Evolutionary conservation across 2,888 invertebrate genomes (phyloP), one percentile per base, ranked within the genome.

Genomic region (Trimorus sp.): DNA sequence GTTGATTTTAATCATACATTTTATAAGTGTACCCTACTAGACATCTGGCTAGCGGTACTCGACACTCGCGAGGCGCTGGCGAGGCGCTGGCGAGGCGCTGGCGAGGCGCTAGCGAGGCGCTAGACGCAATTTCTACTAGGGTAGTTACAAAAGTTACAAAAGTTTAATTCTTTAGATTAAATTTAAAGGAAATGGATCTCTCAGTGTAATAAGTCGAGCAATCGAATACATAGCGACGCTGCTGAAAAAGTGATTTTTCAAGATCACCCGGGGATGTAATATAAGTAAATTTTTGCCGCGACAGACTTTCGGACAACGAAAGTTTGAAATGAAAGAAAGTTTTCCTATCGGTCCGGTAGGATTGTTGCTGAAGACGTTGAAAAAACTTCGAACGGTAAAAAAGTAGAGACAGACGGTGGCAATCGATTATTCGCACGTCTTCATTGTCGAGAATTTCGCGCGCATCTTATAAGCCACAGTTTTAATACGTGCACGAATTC

Each of bases 281-380:
- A n/a, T 42, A 62, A 48, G 38, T 63, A 51, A 0, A 51, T 51
- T 51, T 51, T 63, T 63, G 37, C 9, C 37, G 26, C 9, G 6
- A 51, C 49, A 2, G 37, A 63, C 48, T 51, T 51, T 51, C 49
- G 49, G 11, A 11, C 14, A 37, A 63, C 51, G 26, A 66, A 60
- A 70, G 38, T 70, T 70, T 51, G 14, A 70, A 51, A 70, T 60
- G 53, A 63, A 63, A 63, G 49, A 54, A 66, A 66, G 53, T 66
- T 66, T 66, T 51, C 15, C 6, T 65, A 65, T 65, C 40, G 49
- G 42, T 65, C 15, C 26, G 26, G 26, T 26, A 15, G 12, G 37
- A 0, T 26, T 26, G 51, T 51, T 51, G 36, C 37, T 51, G 15
- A 51, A 62, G n/a, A 48, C 38, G 26, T 48, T 62, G 48, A 62